A percentile compares a stretch with the other conserved stretches of the same genome.
Evolutionary conservation across 2,888 invertebrate genomes (phyloP).

Genomic region (Lutraria lutraria): DNA sequence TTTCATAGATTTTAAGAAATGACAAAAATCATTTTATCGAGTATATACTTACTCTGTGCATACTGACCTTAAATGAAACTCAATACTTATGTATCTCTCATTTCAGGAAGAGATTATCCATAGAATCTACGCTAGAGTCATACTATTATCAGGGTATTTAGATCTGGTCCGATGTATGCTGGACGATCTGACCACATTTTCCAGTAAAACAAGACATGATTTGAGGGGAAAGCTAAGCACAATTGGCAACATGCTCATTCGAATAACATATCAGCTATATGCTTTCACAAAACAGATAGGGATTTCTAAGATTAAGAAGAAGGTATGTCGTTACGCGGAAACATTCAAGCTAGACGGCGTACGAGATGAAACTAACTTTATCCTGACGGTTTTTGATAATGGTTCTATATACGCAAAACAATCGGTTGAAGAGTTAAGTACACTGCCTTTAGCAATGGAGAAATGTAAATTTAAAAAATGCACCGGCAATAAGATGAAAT

Average conservation of each 20-base stretch:
- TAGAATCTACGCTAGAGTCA: background rate
- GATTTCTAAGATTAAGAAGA: constrained; percentile 31
- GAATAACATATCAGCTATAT: constrained; percentile 17
- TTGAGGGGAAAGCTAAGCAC: background rate
- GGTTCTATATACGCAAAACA: background rate
- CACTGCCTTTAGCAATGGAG: background rate
- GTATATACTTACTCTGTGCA: background rate
- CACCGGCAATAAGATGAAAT: background rate
- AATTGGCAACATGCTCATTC: background rate
- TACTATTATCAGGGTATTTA: background rate
- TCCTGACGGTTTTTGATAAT: background rate
- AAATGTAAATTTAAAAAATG: constrained; percentile 12
- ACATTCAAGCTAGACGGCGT: background rate
- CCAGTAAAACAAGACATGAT: background rate
- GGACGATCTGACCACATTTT: background rate
- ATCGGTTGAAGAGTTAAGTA: background rate
- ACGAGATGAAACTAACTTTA: background rate
- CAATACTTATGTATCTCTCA: background rate
- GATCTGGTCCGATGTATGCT: background rate
- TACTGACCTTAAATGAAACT: background rate
- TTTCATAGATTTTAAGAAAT: background rate
- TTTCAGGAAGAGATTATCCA: constrained; percentile 32
- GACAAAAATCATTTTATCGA: background rate
- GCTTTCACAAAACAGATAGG: constrained; percentile 8
- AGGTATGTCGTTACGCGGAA: constrained; percentile 4